Percentiles rank a stretch among this genome's conserved stretches.
phyloP scores from a whole-genome alignment of 2,113 vertebrate species.

The Erythrolamprus reginae region DNA sequence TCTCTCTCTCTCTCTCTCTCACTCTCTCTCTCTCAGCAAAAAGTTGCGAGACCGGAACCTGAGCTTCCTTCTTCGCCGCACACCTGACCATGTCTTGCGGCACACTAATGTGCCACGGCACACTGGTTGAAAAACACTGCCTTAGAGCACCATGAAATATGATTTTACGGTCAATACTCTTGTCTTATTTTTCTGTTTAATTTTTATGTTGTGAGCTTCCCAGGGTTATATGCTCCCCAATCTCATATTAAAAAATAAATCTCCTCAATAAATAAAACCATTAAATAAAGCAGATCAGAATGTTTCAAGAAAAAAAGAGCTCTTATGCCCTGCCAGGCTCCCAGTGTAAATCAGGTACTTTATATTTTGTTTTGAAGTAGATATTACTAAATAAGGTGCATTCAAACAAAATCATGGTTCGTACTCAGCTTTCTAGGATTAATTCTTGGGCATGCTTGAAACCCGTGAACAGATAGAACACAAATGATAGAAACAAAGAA shows the following conservation, averaged over 20 bases:
- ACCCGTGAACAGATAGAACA: neutral
- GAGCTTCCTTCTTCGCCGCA: too few relatives aligned
- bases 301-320: neutral
- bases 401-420: neutral
- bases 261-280: neutral
- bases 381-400: neutral
- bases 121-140: too few relatives aligned
- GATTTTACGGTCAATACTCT: neutral
- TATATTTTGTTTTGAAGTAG: neutral
- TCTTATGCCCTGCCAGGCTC: neutral
- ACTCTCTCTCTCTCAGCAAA: too few relatives aligned
- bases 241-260: neutral
- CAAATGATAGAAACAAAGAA: neutral
- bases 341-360: neutral
- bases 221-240: neutral
- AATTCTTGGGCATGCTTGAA: neutral
- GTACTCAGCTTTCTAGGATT: neutral
- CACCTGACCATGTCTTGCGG: too few relatives aligned
- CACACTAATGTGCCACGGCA: too few relatives aligned
- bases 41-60: too few relatives aligned
- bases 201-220: neutral
- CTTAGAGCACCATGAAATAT: neutral
- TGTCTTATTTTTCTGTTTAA: neutral
- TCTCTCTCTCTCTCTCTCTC: too few relatives aligned
- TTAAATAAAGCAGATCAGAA: neutral